These are phyloP conservation scores for Tympanoctomys barrerae DNA, from an alignment of 2,797 vertebrate genomes.

Conservation along the genomic window DNA sequence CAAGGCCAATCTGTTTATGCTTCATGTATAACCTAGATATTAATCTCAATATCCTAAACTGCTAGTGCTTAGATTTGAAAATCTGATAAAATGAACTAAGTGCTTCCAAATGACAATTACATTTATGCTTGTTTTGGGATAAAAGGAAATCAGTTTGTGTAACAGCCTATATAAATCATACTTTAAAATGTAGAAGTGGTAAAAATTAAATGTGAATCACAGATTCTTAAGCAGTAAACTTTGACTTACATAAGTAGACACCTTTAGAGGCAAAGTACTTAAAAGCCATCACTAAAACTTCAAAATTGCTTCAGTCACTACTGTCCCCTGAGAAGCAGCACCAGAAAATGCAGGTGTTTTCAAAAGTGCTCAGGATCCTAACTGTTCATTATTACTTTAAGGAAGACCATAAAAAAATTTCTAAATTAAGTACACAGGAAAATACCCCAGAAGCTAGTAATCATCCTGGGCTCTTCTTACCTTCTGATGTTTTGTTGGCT, in stretches of 20 bases:
- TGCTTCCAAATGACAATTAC: neutral
- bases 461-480: neutral
- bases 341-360: conserved; percentile 12
- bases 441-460: neutral
- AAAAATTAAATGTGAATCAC: conserved; percentile 58
- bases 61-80: conserved; percentile 18
- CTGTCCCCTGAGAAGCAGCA: conserved; percentile 22
- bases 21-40: neutral
- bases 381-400: conserved; percentile 34
- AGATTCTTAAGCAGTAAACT: conserved; percentile 28
- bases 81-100: conserved; percentile 47
- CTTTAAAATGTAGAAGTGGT: conserved; percentile 42
- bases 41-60: conserved; percentile 47
- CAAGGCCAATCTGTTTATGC: neutral
- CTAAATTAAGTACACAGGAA: conserved; percentile 1
- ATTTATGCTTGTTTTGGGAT: conserved; percentile 24
- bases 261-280: neutral
- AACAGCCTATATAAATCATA: conserved; percentile 39
- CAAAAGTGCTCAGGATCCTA: neutral
- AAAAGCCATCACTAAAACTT: conserved; percentile 23
- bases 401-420: neutral
- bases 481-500: neutral
- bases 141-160: conserved; percentile 48
- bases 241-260: conserved; percentile 33
- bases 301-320: neutral